Base-by-base conservation (phyloP, 1,140 invertebrate genomes). In the Neodiprion virginianus region DNA sequence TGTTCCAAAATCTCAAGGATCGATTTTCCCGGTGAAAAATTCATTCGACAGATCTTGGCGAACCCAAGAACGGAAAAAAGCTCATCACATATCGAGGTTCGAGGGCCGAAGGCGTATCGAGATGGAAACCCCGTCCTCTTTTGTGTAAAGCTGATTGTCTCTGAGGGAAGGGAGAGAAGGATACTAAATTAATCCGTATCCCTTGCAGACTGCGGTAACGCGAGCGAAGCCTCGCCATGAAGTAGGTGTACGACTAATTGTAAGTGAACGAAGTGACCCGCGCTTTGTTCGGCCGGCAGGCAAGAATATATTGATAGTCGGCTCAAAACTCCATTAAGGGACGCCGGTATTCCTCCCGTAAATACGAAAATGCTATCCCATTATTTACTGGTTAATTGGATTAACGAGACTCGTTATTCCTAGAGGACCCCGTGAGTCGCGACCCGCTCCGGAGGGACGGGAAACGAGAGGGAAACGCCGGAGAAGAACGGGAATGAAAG, bases 321-420 rank as follows among this genome's bases (percentile, higher is more conserved):
- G 87, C 87, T 88, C 87, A 88, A 88, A 88, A 88, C 84, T 88
- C 87, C 87, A 88, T 88, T 88, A 88, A 83, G 82, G 81, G 77
- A 78, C 78, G 77, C 81, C 75, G 81, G 83, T 83, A 85, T 85
- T 84, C 83, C 53, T 83, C 79, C 82, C 80, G 87, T 89, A 89
- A 89, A 89, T 89, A 87, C 87, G 86, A 87, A 87, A 88, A 87
- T 86, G 87, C 88, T 85, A 86, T 86, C 83, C 86, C 88, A 89
- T 89, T 89, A 89, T 88, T 89, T 89, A 89, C 88, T 88, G 88
- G 87, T 89, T 88, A 89, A 89, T 89, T 89, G 88, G 88, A 89
- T 89, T 88, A 89, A 89, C 88, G 88, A 89, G 88, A 83, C 87
- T 89, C 88, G 87, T 89, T 89, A 88, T 89, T 87, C 82, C 80